Conservation (phyloP, 2,797 vertebrate species). For the Garrulus glandarius region DNA sequence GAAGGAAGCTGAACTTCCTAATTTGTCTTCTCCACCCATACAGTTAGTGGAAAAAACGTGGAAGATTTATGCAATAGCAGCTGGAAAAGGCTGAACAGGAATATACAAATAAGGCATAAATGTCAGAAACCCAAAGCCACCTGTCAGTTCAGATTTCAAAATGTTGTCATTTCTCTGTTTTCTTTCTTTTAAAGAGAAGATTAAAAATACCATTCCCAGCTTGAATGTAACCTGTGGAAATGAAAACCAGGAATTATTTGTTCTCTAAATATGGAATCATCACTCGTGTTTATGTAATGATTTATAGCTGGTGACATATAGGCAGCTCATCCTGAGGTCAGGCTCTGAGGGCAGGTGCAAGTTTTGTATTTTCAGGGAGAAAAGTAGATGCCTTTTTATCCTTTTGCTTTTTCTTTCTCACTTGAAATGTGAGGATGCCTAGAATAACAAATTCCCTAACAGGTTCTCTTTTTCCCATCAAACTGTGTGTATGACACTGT, state of each 20-base stretch:
- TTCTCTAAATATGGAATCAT: not conserved
- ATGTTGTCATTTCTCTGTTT: not conserved
- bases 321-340: not conserved
- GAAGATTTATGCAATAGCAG: constrained; percentile 37
- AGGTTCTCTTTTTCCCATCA: not conserved
- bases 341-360: not conserved
- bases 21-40: not conserved
- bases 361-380: not conserved
- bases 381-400: not conserved
- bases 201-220: not conserved
- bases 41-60: not conserved
- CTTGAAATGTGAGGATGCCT: not conserved
- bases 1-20: not conserved
- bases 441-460: not conserved
- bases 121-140: constrained; percentile 18
- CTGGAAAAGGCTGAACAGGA: not conserved
- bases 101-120: constrained; percentile 1
- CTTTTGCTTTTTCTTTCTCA: not conserved
- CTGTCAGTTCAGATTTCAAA: constrained; percentile 39
- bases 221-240: constrained; percentile 20
- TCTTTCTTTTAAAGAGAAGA: not conserved
- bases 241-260: constrained; percentile 4
- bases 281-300: not conserved
- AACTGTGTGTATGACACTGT: not conserved
- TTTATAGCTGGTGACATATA: not conserved